These are phyloP conservation scores for Antitype chi DNA, from an alignment of 2,888 invertebrate species.

Conservation along the genomic window DNA sequence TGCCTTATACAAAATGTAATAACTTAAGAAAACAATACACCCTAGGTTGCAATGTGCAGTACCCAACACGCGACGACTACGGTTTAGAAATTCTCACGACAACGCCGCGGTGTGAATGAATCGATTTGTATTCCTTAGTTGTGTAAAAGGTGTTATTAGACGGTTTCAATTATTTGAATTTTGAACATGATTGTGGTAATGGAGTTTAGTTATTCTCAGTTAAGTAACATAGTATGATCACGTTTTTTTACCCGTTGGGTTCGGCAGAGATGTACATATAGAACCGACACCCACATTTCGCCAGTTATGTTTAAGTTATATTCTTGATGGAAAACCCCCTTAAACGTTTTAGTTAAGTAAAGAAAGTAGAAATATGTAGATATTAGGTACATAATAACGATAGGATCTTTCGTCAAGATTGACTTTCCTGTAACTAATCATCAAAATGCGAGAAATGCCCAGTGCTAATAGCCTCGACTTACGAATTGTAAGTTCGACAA, in stretches of 20 bases:
- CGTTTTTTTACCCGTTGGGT: not conserved
- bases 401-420: not conserved
- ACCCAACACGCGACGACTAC: not conserved
- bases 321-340: not conserved
- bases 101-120: conserved; percentile 1
- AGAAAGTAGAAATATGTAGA: not conserved
- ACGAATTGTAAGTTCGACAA: too few relatives aligned
- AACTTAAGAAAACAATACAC: not conserved
- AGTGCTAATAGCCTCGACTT: too few relatives aligned
- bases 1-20: conserved; percentile 2
- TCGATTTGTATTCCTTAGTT: conserved; percentile 41
- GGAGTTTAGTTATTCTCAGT: not conserved
- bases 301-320: not conserved
- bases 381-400: not conserved
- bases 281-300: not conserved
- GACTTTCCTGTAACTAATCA: not conserved
- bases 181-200: not conserved
- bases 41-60: conserved; percentile 23
- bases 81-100: conserved; percentile 13
- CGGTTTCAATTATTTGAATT: conserved; percentile 16
- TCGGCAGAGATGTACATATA: not conserved
- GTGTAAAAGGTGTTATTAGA: not conserved
- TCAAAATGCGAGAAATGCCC: too few relatives aligned
- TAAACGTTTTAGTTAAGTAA: too few relatives aligned
- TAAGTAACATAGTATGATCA: not conserved